Evolutionary conservation across 2,113 vertebrate genomes (phyloP).

Genomic region (Excalfactoria chinensis): DNA sequence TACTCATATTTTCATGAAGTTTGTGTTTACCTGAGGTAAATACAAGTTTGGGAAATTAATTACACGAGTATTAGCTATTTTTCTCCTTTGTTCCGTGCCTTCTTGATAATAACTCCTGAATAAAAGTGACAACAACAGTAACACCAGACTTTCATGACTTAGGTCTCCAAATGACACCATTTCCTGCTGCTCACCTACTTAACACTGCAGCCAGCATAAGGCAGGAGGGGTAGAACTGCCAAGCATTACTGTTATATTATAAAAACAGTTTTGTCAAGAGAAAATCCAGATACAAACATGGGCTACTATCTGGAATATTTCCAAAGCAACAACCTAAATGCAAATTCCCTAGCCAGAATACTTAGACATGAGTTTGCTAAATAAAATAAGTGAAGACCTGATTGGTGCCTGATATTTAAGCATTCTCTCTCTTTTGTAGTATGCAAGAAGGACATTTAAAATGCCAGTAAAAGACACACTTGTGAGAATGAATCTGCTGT

Average conservation of each 20-base stretch:
- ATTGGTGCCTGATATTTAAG: neutral
- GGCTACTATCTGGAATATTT: neutral
- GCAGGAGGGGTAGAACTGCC: neutral
- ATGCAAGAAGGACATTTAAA: neutral
- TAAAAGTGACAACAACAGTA: neutral
- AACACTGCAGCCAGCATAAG: neutral
- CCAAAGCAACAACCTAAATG: neutral
- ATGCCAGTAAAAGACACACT: neutral
- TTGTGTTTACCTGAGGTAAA: constrained; percentile 72
- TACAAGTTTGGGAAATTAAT: constrained; percentile 68
- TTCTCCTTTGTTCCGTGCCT: constrained; percentile 24
- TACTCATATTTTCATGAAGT: constrained; percentile 70
- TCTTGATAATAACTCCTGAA: neutral
- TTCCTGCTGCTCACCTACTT: neutral
- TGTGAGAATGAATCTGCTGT: neutral
- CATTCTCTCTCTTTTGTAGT: neutral
- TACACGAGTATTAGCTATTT: constrained; percentile 44
- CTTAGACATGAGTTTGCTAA: neutral
- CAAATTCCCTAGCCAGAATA: neutral
- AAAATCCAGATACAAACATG: neutral
- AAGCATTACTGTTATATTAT: neutral
- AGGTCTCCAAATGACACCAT: neutral
- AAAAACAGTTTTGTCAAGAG: neutral
- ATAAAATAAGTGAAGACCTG: neutral
- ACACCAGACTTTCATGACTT: neutral